Percentiles rank a stretch among this genome's conserved stretches.
Conservation (phyloP, 1,140 invertebrate species). For the Lepidurus couesii region DNA sequence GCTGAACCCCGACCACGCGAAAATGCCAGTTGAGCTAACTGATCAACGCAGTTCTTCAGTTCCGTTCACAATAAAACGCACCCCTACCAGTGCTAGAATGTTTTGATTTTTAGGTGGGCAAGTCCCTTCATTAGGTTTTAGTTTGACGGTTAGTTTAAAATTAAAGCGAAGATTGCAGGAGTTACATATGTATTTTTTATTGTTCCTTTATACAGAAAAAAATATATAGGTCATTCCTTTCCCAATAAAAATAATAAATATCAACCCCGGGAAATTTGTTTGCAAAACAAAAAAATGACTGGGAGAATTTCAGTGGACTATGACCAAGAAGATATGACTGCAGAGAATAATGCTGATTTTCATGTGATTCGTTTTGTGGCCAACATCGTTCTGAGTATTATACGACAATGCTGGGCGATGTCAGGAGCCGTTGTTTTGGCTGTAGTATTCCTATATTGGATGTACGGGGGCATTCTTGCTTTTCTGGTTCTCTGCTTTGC, state of each 20-base stretch:
- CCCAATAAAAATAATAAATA: background rate
- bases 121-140: too few relatives aligned
- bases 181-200: too few relatives aligned
- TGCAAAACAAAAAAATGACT: background rate
- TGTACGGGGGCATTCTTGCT: slow-evolving; percentile 67
- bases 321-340: slow-evolving; percentile 1
- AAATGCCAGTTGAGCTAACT: too few relatives aligned
- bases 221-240: background rate
- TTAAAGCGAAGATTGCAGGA: too few relatives aligned
- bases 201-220: background rate
- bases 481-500: slow-evolving; percentile 62
- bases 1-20: too few relatives aligned
- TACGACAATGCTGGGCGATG: slow-evolving; percentile 51
- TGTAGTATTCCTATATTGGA: slow-evolving; percentile 71
- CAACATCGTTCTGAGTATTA: slow-evolving; percentile 38
- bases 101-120: too few relatives aligned
- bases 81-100: too few relatives aligned
- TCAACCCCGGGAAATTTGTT: too few relatives aligned
- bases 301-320: background rate
- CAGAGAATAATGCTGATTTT: slow-evolving; percentile 36
- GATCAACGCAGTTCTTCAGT: too few relatives aligned
- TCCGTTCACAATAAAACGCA: too few relatives aligned
- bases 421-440: slow-evolving; percentile 55
- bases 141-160: too few relatives aligned
- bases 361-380: slow-evolving; percentile 35